Conservation (phyloP, 2,888 invertebrate genomes). For the Carpatolechia fugitivella region DNA sequence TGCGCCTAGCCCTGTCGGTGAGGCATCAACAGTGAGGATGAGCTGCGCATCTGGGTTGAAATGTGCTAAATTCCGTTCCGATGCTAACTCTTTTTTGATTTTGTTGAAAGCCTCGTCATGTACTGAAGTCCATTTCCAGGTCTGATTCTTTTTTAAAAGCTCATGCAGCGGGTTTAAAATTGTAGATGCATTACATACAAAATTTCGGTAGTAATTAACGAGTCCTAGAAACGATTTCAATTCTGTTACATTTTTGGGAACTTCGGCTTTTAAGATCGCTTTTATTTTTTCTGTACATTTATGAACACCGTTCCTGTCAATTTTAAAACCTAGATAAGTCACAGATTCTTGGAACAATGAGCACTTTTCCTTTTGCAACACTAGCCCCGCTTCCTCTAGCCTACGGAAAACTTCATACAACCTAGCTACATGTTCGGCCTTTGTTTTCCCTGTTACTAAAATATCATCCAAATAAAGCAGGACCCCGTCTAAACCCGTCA, state of each 20-base stretch:
- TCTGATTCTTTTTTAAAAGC: conserved; percentile 13
- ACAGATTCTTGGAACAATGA: conserved; percentile 18
- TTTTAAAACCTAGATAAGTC: conserved; percentile 21
- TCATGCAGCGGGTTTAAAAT: conserved; percentile 23
- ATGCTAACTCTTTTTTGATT: conserved; percentile 15
- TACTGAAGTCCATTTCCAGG: conserved; percentile 19
- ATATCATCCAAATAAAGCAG: background rate
- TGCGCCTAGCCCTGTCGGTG: conserved; percentile 1
- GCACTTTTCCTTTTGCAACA: conserved; percentile 16
- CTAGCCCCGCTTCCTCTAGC: conserved; percentile 1
- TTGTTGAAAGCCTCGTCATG: conserved; percentile 19
- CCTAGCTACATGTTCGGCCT: background rate
- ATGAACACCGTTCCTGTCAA: conserved; percentile 19
- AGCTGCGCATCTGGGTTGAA: background rate
- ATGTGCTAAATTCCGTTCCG: conserved; percentile 7
- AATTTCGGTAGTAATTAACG: conserved; percentile 25
- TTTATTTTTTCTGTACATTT: conserved; percentile 18
- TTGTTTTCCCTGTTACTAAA: background rate
- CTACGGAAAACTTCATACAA: background rate
- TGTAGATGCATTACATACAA: conserved; percentile 19
- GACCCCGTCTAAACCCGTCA: conserved; percentile 1
- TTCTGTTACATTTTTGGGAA: conserved; percentile 18
- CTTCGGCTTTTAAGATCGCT: conserved; percentile 17
- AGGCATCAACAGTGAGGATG: conserved; percentile 5
- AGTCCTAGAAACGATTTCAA: conserved; percentile 26